These are phyloP conservation scores for Onchidella celtica DNA, from an alignment of 2,888 invertebrate species.

Conservation along the genomic window DNA sequence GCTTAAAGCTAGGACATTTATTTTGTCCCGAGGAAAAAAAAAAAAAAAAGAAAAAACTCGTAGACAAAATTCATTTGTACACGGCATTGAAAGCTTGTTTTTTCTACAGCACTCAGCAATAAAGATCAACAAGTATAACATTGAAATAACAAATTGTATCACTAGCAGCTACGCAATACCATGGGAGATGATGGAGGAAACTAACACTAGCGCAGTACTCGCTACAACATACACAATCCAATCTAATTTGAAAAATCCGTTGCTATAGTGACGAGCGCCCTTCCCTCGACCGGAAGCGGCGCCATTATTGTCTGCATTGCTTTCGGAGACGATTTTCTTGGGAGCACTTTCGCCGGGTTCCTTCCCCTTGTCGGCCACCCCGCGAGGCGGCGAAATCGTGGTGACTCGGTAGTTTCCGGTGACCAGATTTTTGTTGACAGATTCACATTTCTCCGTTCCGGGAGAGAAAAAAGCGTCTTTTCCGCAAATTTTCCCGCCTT, in stretches of 20 bases:
- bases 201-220: background rate
- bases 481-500: background rate
- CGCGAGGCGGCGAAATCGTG: background rate
- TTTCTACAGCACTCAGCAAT: too few relatives aligned
- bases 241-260: background rate
- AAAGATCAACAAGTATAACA: too few relatives aligned
- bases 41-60: too few relatives aligned
- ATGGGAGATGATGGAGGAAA: background rate
- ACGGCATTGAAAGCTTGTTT: too few relatives aligned
- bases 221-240: background rate
- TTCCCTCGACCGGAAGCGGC: background rate
- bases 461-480: background rate
- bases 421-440: background rate
- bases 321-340: slow-evolving; percentile 1
- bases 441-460: background rate
- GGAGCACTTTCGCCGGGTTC: background rate
- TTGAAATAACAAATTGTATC: too few relatives aligned
- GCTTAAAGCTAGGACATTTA: too few relatives aligned
- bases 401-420: slow-evolving; percentile 1
- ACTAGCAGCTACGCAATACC: too few relatives aligned
- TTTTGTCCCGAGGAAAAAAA: too few relatives aligned
- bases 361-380: background rate
- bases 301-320: background rate
- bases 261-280: background rate
- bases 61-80: too few relatives aligned